phyloP scores from a whole-genome alignment of 1,140 invertebrate genomes.

The Habropoda laboriosa region DNA sequence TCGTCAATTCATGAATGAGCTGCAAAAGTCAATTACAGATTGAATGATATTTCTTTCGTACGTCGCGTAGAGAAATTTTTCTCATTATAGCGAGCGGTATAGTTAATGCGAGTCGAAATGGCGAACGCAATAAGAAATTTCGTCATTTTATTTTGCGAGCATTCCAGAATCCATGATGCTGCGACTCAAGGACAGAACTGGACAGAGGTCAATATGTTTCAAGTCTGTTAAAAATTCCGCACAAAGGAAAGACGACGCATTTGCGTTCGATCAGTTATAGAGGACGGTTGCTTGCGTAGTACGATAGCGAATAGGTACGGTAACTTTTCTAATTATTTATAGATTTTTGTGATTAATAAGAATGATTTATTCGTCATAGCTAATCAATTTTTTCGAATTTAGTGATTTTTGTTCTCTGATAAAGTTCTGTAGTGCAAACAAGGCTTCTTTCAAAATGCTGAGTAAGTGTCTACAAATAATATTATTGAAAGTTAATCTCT shows the following conservation, averaged over 20 bases:
- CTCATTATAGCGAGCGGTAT: background rate
- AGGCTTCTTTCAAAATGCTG: slow-evolving; percentile 1
- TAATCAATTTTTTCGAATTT: background rate
- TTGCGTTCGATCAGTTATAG: background rate
- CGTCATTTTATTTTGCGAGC: background rate
- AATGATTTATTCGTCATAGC: background rate
- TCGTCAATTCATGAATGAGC: background rate
- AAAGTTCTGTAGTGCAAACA: background rate
- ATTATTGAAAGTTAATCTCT: background rate
- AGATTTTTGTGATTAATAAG: background rate
- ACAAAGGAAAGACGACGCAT: slow-evolving; percentile 32
- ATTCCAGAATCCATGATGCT: background rate
- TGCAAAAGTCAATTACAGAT: background rate
- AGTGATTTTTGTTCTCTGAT: background rate
- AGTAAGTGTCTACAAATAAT: background rate
- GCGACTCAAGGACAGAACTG: background rate
- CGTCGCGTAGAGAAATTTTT: background rate
- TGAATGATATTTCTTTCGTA: background rate
- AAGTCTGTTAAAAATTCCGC: background rate
- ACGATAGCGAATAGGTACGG: too few relatives aligned
- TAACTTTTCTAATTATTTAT: background rate
- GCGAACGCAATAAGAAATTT: too few relatives aligned
- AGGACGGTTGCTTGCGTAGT: background rate
- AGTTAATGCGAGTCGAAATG: background rate
- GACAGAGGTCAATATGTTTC: slow-evolving; percentile 8